Evolutionary conservation across 2,113 vertebrate genomes (phyloP).

Genomic region (Rhinogobius similis): DNA sequence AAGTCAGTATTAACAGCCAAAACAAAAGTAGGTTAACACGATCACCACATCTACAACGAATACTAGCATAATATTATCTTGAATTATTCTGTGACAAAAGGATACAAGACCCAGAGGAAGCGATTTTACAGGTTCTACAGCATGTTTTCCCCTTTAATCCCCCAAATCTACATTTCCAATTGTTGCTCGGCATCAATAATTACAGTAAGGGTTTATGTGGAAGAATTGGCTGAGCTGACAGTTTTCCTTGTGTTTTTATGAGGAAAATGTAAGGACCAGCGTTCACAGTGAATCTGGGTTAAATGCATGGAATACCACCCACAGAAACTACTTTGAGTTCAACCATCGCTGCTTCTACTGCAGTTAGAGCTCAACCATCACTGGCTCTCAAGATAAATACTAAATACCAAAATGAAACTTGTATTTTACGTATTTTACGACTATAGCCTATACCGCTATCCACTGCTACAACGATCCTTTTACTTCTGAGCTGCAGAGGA

Average conservation of each 20-base stretch:
- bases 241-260: background rate
- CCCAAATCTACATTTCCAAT: background rate
- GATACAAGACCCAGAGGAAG: background rate
- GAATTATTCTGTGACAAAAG: background rate
- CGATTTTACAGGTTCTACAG: background rate
- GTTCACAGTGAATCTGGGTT: background rate
- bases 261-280: background rate
- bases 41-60: background rate
- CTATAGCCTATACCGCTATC: too few species aligned
- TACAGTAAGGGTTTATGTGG: background rate
- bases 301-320: background rate
- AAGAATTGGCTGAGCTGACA: background rate
- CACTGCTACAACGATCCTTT: too few species aligned
- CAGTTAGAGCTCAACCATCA: too few species aligned
- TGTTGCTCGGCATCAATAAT: background rate
- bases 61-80: too few species aligned
- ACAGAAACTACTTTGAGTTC: background rate
- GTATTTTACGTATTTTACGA: too few species aligned
- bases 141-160: background rate
- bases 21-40: background rate
- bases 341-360: too few species aligned
- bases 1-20: background rate
- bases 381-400: too few species aligned
- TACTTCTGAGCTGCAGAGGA: too few species aligned
- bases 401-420: too few species aligned